phyloP scores from a whole-genome alignment of 2,888 invertebrate genomes.

The Helleia helle region DNA sequence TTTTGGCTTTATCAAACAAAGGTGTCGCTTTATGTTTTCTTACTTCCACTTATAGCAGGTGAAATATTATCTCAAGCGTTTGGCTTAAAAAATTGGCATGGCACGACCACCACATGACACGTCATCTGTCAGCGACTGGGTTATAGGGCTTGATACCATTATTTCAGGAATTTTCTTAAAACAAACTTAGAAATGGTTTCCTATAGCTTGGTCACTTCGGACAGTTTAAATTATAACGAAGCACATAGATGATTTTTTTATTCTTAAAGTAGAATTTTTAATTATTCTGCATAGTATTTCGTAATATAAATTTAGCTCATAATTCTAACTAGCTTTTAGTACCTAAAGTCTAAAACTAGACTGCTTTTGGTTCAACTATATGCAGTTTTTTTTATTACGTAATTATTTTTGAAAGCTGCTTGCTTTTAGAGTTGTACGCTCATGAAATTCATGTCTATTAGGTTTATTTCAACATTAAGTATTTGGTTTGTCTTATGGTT shows the following conservation, averaged over 20 bases:
- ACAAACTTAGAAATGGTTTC: neutral
- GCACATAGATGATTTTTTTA: neutral
- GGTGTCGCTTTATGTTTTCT: conserved; percentile 67
- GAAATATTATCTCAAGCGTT: conserved; percentile 57
- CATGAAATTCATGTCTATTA: neutral
- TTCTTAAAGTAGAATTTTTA: neutral
- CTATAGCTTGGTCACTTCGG: neutral
- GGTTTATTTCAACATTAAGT: neutral
- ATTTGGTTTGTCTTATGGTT: conserved; percentile 16
- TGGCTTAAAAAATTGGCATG: conserved; percentile 69
- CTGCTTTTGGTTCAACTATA: neutral
- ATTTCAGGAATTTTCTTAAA: neutral
- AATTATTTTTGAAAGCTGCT: conserved; percentile 5
- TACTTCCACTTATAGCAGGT: conserved; percentile 59
- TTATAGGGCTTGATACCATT: conserved; percentile 27
- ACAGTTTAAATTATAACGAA: neutral
- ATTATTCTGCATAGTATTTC: neutral
- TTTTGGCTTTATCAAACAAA: conserved; percentile 60
- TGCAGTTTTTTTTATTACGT: conserved; percentile 2
- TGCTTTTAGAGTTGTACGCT: conserved; percentile 1
- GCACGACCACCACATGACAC: conserved; percentile 50
- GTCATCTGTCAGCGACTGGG: conserved; percentile 46
- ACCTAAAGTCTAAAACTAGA: neutral
- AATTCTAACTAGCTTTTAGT: conserved; percentile 3
- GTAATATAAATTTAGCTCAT: neutral